Evolutionary conservation across 53 echinoderm and acorn worm species (phyloP).

Genomic region (Arbacia lixula): DNA sequence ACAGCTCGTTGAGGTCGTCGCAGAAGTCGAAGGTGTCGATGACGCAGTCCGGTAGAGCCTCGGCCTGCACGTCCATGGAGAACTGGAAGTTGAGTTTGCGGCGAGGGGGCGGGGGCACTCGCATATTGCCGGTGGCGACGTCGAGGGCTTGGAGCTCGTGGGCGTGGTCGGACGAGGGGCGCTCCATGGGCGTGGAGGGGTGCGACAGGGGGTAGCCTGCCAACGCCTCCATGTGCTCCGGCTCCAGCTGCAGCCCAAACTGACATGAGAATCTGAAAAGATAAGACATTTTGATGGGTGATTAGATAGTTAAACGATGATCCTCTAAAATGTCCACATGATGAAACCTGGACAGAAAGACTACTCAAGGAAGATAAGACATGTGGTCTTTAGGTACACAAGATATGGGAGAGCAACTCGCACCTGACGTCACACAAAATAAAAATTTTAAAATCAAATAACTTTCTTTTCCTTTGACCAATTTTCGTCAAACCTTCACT

Average conservation of each 20-base stretch:
- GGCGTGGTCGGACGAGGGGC: constrained; percentile 50
- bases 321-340: too few species aligned
- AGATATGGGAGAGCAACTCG: too few species aligned
- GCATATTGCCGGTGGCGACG: constrained; percentile 64
- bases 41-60: constrained; percentile 48
- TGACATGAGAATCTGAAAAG: constrained; percentile 73
- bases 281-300: neutral
- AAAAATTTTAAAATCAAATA: too few species aligned
- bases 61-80: constrained; percentile 61
- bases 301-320: neutral
- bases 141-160: constrained; percentile 67
- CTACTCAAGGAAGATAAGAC: too few species aligned
- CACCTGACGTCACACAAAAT: too few species aligned
- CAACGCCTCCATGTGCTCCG: constrained; percentile 62
- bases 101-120: neutral
- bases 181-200: neutral
- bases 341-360: too few species aligned
- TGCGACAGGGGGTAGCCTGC: constrained; percentile 70
- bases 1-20: constrained; percentile 55
- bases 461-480: too few species aligned
- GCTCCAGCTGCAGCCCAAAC: constrained; percentile 62
- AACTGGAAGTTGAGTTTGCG: constrained; percentile 78
- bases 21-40: constrained; percentile 78
- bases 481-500: too few species aligned
- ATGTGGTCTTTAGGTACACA: too few species aligned